Evolutionary conservation across 2,888 invertebrate species (phyloP).

Genomic region (Coleophora flavipennella): DNA sequence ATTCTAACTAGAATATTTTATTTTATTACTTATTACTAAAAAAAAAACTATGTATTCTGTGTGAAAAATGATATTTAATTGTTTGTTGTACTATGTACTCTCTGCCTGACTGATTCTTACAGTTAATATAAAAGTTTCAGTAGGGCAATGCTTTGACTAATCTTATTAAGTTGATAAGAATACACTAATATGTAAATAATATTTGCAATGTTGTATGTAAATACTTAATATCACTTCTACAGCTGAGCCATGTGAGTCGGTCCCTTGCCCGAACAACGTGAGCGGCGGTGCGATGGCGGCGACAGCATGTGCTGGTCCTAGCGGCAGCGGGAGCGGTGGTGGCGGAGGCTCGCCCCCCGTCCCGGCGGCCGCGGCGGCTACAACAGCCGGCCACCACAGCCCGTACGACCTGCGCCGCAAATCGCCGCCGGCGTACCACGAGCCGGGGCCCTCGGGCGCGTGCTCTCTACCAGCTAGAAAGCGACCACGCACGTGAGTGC

Average conservation of each 20-base stretch:
- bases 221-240: too few species aligned
- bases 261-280: slow-evolving; percentile 80
- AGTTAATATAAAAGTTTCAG: too few species aligned
- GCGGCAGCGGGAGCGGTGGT: slow-evolving; percentile 61
- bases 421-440: slow-evolving; percentile 81
- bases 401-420: slow-evolving; percentile 93
- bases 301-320: slow-evolving; percentile 63
- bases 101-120: too few species aligned
- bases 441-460: slow-evolving; percentile 75
- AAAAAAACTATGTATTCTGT: too few species aligned
- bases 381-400: slow-evolving; percentile 84
- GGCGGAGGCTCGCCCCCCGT: slow-evolving; percentile 67
- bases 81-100: too few species aligned
- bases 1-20: too few species aligned
- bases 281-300: slow-evolving; percentile 59
- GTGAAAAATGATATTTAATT: too few species aligned
- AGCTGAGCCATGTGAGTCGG: slow-evolving; percentile 87
- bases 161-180: too few species aligned
- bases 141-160: too few species aligned
- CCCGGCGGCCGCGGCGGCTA: slow-evolving; percentile 76
- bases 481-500: slow-evolving; percentile 79
- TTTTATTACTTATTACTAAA: too few species aligned
- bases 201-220: too few species aligned
- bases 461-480: slow-evolving; percentile 88
- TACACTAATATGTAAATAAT: too few species aligned